Conservation (phyloP, 2,888 invertebrate species). For the Eilema griseolum region DNA sequence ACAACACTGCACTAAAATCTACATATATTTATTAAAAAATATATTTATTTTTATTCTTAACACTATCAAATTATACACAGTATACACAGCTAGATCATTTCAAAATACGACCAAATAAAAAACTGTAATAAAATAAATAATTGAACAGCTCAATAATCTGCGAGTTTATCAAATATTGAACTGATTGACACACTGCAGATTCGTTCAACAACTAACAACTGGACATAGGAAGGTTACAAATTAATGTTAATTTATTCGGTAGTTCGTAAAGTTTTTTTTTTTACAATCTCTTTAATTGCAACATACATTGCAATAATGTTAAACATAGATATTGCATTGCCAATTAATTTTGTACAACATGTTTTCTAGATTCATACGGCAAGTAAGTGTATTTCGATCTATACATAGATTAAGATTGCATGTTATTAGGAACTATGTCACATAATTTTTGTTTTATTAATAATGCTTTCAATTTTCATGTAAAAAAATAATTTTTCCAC, state of each 20-base stretch:
- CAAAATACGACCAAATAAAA: neutral
- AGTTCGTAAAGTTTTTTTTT: neutral
- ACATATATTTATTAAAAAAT: no score
- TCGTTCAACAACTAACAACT: neutral
- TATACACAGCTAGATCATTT: neutral
- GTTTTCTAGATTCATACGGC: neutral
- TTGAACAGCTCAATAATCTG: neutral
- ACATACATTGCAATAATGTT: neutral
- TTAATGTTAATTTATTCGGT: neutral
- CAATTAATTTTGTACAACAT: neutral
- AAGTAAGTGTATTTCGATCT: neutral
- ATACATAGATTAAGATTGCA: no score
- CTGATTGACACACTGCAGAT: slow-evolving; percentile 4
- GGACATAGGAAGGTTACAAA: neutral
- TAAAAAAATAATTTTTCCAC: no score
- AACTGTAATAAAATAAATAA: neutral
- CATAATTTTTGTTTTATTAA: no score
- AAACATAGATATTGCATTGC: neutral
- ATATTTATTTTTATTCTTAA: neutral
- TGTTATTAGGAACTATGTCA: no score
- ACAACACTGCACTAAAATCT: no score
- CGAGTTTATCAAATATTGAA: neutral
- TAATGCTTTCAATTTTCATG: no score
- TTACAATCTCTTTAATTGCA: neutral
- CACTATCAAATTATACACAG: neutral